Evolutionary conservation across 2,113 vertebrate species (phyloP).

Genomic region (Camelus bactrianus): DNA sequence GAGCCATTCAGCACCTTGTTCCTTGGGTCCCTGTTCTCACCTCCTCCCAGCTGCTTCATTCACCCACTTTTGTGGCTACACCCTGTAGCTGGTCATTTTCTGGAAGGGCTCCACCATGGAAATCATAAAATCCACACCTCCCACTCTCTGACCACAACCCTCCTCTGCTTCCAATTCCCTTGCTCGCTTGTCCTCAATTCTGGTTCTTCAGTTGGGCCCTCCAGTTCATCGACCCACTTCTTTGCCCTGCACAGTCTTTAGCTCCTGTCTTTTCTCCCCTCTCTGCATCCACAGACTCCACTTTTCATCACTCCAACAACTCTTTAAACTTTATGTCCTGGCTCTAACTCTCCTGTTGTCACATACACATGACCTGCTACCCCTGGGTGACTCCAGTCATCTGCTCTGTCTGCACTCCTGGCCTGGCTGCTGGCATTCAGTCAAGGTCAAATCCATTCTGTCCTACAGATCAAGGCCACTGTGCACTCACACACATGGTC

Average conservation of each 20-base stretch:
- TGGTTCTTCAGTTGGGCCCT: not conserved
- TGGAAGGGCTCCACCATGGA: not conserved
- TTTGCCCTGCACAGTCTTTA: no score
- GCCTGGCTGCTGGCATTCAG: no score
- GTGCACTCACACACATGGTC: not conserved
- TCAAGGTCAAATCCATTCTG: not conserved
- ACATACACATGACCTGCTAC: not conserved
- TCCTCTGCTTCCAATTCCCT: not conserved
- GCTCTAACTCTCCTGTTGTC: not conserved
- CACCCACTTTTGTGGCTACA: not conserved
- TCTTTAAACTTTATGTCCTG: not conserved
- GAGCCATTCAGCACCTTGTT: not conserved
- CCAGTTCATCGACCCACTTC: not conserved
- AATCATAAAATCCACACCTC: slow-evolving; percentile 26
- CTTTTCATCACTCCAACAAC: not conserved
- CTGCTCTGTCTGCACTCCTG: not conserved
- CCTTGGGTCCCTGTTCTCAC: not conserved
- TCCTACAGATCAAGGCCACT: not conserved
- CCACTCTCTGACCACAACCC: slow-evolving; percentile 6
- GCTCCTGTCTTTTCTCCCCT: not conserved
- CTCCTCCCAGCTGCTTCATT: not conserved
- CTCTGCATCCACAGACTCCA: not conserved
- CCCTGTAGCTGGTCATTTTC: slow-evolving; percentile 9
- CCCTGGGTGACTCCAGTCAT: not conserved
- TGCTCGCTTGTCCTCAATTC: not conserved